These are phyloP conservation scores for Amphilophus citrinellus DNA, from an alignment of 2,113 vertebrate genomes.

Conservation along the genomic window DNA sequence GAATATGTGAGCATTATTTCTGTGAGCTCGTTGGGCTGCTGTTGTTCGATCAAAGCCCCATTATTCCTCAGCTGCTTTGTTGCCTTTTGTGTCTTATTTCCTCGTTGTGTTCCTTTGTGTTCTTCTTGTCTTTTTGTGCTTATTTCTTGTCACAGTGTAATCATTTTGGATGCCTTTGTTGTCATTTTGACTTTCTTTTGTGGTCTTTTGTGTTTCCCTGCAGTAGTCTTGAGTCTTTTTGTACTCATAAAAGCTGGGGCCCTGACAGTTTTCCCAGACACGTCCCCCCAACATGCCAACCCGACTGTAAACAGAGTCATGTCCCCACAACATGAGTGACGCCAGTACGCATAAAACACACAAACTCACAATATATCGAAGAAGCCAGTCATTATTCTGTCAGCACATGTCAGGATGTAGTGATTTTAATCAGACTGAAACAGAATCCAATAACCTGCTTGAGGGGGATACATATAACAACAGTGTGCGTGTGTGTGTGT, in stretches of 20 bases:
- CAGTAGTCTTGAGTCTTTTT: background rate
- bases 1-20: background rate
- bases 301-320: background rate
- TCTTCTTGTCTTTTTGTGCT: background rate
- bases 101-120: background rate
- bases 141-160: background rate
- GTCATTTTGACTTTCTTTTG: slow-evolving; percentile 4
- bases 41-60: background rate
- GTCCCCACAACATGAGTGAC: background rate
- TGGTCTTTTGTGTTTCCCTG: background rate
- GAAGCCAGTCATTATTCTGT: background rate
- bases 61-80: background rate
- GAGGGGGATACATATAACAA: background rate
- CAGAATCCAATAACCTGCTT: background rate
- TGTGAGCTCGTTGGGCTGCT: background rate
- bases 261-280: background rate
- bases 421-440: background rate
- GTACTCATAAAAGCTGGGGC: background rate
- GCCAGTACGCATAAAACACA: background rate
- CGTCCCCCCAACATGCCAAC: background rate
- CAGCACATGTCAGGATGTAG: background rate
- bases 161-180: background rate
- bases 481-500: background rate
- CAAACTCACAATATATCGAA: background rate
- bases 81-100: background rate